A percentile compares a stretch with the other conserved stretches of the same genome.
phyloP scores from a whole-genome alignment of 1,140 invertebrate genomes.

The Neodiprion virginianus region DNA sequence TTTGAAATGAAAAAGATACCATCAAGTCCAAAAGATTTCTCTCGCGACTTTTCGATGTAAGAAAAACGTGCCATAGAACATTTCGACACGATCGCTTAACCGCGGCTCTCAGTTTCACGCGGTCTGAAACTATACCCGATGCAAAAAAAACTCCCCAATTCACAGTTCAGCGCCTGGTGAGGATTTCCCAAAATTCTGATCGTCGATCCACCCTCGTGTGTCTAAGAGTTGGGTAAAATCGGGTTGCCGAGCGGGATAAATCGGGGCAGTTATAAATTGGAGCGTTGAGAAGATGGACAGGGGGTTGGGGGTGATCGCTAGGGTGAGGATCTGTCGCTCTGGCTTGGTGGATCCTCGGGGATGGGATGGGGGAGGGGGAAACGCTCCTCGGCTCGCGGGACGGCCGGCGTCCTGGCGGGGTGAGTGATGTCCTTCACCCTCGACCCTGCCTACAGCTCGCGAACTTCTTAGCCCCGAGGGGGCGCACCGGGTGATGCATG shows the following conservation, averaged over 20 bases:
- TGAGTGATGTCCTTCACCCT: slow-evolving; percentile 39
- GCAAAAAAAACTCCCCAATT: too few species aligned
- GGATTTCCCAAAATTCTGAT: not conserved
- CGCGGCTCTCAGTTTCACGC: too few species aligned
- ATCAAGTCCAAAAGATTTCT: too few species aligned
- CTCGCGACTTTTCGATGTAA: too few species aligned
- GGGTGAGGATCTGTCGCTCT: slow-evolving; percentile 30
- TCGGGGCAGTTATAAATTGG: slow-evolving; percentile 18
- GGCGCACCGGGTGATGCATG: slow-evolving; percentile 34
- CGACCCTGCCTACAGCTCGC: slow-evolving; percentile 31
- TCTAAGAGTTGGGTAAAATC: slow-evolving; percentile 10
- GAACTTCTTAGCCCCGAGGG: slow-evolving; percentile 31
- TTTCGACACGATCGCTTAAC: too few species aligned
- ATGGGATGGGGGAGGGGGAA: slow-evolving; percentile 10
- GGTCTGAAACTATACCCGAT: too few species aligned
- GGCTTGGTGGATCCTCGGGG: slow-evolving; percentile 16
- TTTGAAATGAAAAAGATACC: too few species aligned
- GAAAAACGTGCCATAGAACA: too few species aligned
- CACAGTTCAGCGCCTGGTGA: not conserved
- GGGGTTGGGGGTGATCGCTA: not conserved
- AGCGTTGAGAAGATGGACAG: slow-evolving; percentile 20
- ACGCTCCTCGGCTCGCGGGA: slow-evolving; percentile 9
- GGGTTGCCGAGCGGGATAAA: slow-evolving; percentile 13
- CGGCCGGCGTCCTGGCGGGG: slow-evolving; percentile 10
- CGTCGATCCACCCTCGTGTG: not conserved